Evolutionary conservation across 2,113 vertebrate species (phyloP), one percentile per base, ranked within the genome.

Genomic region (Laterallus jamaicensis): DNA sequence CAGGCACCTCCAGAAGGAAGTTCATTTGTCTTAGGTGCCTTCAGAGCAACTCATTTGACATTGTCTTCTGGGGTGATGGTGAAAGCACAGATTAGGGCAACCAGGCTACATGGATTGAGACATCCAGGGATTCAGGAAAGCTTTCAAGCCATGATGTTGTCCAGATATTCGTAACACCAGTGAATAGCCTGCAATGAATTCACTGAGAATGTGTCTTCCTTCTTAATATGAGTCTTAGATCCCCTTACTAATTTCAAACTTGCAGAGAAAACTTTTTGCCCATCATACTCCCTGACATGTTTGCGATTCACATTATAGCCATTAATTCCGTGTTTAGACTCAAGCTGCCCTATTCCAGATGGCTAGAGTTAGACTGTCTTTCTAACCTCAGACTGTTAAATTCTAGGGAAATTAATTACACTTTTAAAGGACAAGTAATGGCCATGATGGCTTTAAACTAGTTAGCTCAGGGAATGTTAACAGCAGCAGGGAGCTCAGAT

Each of bases 271-370:
- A 42, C 0, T 68, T 90, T 73, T 59, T 62, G 29, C 13, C 32
- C 0, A 0, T 73, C 15, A 6, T 24, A 5, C 10, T 82, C 22
- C 54, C 42, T 60, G 28, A 39, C 20, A 19, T 12, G 3, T 26
- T 73, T 92, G 24, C 17, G 29, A 39, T 56, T 94, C 20, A 49
- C 13, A 20, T 49, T 29, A 52, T 0, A 71, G 19, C 11, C 9
- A 7, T 68, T 68, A 68, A 37, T 59, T 12, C 11, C 5, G 0
- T 25, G 35, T 37, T 81, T 50, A 75, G 5, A 84, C 7, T 49
- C 26, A 60, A 68, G 39, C 4, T 92, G n/a, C 35, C 0, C 2
- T 68, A 28, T 31, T 15, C 60, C 28, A 85, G 32, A 8, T 44
- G 10, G 13, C 32, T 29, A 77, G 35, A 80, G 44, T 35, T 5